A percentile compares a stretch with the other conserved stretches of the same genome.
Conservation (phyloP, 1,140 invertebrate genomes). For the Tenebrio molitor region DNA sequence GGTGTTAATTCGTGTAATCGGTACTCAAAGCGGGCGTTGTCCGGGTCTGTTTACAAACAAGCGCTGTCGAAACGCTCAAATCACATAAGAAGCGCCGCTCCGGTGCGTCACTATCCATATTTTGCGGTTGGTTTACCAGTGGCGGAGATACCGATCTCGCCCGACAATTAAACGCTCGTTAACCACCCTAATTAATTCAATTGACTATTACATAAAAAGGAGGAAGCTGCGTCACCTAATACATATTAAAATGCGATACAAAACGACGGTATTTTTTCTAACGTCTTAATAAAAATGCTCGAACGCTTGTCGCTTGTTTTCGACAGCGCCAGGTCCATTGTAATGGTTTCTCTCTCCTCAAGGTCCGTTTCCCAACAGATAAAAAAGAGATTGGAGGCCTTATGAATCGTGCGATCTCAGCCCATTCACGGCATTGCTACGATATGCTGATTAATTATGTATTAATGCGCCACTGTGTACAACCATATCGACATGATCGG, state of each 20-base stretch:
- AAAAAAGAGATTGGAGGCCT: slow-evolving; percentile 11
- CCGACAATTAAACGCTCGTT: neutral
- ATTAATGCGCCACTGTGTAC: slow-evolving; percentile 14
- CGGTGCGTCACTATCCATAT: no score
- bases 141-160: no score
- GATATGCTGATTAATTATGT: slow-evolving; percentile 37
- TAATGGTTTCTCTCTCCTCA: slow-evolving; percentile 23
- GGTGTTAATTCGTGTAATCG: no score
- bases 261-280: no score
- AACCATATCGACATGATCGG: neutral
- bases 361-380: slow-evolving; percentile 28
- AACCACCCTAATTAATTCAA: slow-evolving; percentile 17
- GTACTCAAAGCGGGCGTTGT: no score
- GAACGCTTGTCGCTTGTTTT: slow-evolving; percentile 22
- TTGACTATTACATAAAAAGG: slow-evolving; percentile 10
- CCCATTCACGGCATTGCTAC: slow-evolving; percentile 16
- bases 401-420: slow-evolving; percentile 31
- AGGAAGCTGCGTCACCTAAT: neutral
- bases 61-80: no score
- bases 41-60: no score
- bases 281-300: no score
- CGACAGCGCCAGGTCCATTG: slow-evolving; percentile 14
- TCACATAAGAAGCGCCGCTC: no score
- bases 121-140: no score
- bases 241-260: no score